Evolutionary conservation across 2,797 vertebrate genomes (phyloP).

Genomic region (Pogoniulus pusillus): DNA sequence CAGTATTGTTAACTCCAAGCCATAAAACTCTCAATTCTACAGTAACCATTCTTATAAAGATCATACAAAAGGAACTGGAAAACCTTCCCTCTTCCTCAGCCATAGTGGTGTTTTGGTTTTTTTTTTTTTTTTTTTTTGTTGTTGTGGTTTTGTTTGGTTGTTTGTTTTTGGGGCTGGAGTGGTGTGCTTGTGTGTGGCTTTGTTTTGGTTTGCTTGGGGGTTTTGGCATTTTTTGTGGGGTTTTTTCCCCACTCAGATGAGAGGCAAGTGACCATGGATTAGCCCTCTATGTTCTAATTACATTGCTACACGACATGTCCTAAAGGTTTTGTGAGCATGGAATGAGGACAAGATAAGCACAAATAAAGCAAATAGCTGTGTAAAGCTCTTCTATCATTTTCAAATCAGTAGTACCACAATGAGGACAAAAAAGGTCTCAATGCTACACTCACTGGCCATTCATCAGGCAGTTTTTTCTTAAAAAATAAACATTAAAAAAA

Average conservation of each 20-base stretch:
- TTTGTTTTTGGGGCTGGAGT: neutral
- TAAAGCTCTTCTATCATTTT: neutral
- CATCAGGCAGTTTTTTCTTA: neutral
- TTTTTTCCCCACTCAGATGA: neutral
- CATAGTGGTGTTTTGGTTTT: neutral
- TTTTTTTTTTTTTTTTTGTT: neutral
- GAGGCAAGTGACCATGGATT: neutral
- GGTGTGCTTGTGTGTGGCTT: neutral
- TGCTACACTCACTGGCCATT: neutral
- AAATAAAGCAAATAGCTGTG: neutral
- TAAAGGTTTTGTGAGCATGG: neutral
- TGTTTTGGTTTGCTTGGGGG: neutral
- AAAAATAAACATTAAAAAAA: neutral
- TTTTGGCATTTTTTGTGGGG: neutral
- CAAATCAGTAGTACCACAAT: neutral
- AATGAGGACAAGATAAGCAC: neutral
- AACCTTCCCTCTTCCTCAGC: neutral
- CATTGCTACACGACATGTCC: neutral
- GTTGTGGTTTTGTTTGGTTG: neutral
- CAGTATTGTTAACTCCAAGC: neutral
- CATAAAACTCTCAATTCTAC: neutral
- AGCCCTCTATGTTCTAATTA: neutral
- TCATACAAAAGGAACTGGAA: neutral
- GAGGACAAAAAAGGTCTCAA: neutral
- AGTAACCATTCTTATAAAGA: neutral